Evolutionary conservation across 2,113 vertebrate genomes (phyloP).

Genomic region (Callaeas wilsoni): DNA sequence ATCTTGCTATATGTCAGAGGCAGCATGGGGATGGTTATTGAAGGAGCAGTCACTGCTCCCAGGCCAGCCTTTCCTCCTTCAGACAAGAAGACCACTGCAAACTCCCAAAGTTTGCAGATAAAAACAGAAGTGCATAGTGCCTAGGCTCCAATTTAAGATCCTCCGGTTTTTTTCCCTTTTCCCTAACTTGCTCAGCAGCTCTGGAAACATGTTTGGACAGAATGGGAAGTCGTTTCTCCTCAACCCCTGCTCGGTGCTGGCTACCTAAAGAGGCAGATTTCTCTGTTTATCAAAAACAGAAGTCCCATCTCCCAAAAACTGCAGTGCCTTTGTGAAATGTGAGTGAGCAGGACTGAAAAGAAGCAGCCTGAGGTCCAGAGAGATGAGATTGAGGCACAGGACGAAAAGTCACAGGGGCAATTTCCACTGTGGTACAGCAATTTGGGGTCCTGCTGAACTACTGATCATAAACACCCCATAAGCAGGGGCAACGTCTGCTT

Average conservation of each 20-base stretch:
- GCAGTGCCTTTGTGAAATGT: neutral
- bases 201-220: neutral
- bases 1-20: neutral
- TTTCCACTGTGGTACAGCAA: neutral
- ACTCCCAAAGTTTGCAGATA: neutral
- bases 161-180: neutral
- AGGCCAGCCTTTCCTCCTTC: neutral
- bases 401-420: neutral
- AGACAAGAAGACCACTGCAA: neutral
- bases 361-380: neutral
- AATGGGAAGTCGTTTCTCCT: accelerated
- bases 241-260: neutral
- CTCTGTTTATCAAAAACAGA: neutral
- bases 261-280: neutral
- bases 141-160: neutral
- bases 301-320: neutral
- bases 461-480: no score
- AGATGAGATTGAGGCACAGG: neutral
- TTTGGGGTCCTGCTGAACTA: neutral
- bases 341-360: neutral
- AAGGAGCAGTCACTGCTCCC: neutral
- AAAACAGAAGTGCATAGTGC: neutral
- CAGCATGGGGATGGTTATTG: neutral
- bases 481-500: neutral
- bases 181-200: neutral